Base-by-base conservation (phyloP, 2,888 invertebrate species). In the Callimorpha dominula region DNA sequence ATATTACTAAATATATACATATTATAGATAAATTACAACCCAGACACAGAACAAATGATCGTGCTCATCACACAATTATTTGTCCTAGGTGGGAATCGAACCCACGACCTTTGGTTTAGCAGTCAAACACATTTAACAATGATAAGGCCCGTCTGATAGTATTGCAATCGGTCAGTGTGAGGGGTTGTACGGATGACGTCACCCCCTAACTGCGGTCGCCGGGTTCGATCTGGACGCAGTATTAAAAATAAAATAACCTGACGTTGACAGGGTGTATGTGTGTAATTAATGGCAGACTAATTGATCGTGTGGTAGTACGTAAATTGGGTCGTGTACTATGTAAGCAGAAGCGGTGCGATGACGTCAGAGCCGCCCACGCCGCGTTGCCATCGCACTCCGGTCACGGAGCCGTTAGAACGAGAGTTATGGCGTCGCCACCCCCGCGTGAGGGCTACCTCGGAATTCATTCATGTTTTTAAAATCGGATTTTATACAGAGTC, bases 201-300 rank as follows among this genome's bases (percentile, higher is more conserved):
- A 46, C 0, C 20, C 11, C 9, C 20, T 11, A 57, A 57, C n/a
- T 11, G n/a, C 20, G n/a, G 4, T 52, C 57, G 11, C 20, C 11
- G 57, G 11, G 20, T 12, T 57, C 57, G 20, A 31, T 12, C 5
- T 20, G 11, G 4, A 31, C 60, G 40, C 17, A 12, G 17, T 42
- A 8, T 54, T n/a, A 54, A 43, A 42, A 57, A 46, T 64, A 17
- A 43, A 57, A 46, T 43, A 17, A 42, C 63, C 42, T 60, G 14
- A 63, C 42, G 63, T 63, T 42, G 63, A 43, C 42, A 40, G 15
- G 62, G 40, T 63, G 62, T 43, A 11, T 43, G 43, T 60, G 31
- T 60, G 31, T 72, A 74, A 71, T 76, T 78, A 78, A 76, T 79
- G 67, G 72, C 49, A 60, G 64, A 54, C 72, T 78, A 81, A 81